Evolutionary conservation across 2,888 invertebrate genomes (phyloP).

Genomic region (Digitonthophagus gazella): DNA sequence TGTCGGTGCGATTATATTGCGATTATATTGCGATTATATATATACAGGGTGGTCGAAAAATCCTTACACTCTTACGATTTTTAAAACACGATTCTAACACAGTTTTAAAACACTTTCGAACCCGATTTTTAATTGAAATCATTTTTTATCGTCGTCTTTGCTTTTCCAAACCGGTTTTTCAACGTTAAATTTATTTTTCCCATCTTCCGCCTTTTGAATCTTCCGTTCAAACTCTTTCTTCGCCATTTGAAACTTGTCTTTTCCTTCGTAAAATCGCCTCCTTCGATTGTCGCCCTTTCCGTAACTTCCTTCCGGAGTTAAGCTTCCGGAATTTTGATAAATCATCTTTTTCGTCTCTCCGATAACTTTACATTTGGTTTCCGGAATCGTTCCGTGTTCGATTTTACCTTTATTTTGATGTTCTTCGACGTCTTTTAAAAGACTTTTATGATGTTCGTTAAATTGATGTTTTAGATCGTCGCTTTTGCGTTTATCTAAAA

Average conservation of each 20-base stretch:
- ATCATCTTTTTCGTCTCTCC: neutral
- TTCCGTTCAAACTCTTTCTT: neutral
- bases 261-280: neutral
- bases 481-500: neutral
- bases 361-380: neutral
- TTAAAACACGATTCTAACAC: no score
- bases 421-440: neutral
- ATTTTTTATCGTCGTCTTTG: neutral
- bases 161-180: neutral
- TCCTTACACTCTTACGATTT: no score
- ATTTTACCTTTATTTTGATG: neutral
- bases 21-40: no score
- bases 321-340: neutral
- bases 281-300: neutral
- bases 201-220: neutral
- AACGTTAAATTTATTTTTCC: neutral
- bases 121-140: no score
- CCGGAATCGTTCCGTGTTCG: neutral
- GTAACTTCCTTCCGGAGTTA: neutral
- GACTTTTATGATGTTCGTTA: neutral
- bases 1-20: no score
- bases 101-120: no score
- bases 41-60: no score
- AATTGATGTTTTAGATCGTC: neutral
- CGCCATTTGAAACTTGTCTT: neutral